Evolutionary conservation across 2,113 vertebrate genomes (phyloP).

Genomic region (Mormyrus lacerda): DNA sequence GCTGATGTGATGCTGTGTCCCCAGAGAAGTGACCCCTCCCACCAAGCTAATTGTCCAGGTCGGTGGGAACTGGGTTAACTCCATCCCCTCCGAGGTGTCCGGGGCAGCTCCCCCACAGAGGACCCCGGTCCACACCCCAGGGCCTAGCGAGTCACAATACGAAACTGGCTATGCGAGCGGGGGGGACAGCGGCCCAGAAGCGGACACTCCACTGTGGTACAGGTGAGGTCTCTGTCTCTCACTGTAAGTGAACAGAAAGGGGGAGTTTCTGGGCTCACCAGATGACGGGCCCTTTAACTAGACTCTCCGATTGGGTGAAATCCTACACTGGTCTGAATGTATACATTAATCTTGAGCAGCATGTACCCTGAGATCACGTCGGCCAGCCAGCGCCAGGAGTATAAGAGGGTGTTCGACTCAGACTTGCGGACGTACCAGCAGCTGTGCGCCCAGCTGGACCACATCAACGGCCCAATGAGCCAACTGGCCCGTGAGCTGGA

Average conservation of each 20-base stretch:
- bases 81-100: neutral
- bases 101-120: neutral
- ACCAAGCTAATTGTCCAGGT: neutral
- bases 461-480: constrained; percentile 68
- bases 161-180: constrained; percentile 83
- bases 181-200: constrained; percentile 68
- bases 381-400: constrained; percentile 59
- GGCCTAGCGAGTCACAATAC: constrained; percentile 73
- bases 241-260: neutral
- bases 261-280: too few species aligned
- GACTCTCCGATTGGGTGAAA: neutral
- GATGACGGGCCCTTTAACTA: neutral
- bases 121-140: constrained; percentile 38
- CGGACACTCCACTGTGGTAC: constrained; percentile 61
- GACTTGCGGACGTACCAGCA: constrained; percentile 70
- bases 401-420: constrained; percentile 72
- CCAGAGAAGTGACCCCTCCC: neutral
- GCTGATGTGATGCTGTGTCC: neutral
- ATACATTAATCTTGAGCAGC: constrained; percentile 42
- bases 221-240: constrained; percentile 48
- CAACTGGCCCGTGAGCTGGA: constrained; percentile 72
- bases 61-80: neutral
- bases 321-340: neutral
- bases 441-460: constrained; percentile 75
- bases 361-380: constrained; percentile 66